These are phyloP conservation scores for Tachycineta bicolor DNA, from an alignment of 2,113 vertebrate species.

Conservation along the genomic window DNA sequence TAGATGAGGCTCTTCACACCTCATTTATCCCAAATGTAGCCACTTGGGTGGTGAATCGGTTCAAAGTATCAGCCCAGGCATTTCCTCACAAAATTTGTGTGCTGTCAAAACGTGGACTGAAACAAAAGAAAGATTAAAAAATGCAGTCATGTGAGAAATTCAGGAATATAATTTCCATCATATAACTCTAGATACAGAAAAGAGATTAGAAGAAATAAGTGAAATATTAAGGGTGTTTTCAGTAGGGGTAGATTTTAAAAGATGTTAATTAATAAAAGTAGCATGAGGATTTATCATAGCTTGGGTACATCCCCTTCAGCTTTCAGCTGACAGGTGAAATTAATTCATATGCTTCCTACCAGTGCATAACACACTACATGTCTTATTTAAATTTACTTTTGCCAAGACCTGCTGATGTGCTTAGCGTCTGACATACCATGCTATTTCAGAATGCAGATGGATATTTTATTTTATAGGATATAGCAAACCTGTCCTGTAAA, in stretches of 20 bases:
- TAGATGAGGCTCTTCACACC: slow-evolving; percentile 93
- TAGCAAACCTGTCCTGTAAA: neutral
- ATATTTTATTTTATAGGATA: slow-evolving; percentile 55
- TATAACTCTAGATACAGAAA: slow-evolving; percentile 15
- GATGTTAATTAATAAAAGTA: slow-evolving; percentile 65
- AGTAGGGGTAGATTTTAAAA: slow-evolving; percentile 31
- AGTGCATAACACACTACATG: slow-evolving; percentile 54
- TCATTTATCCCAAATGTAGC: slow-evolving; percentile 96
- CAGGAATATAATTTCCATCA: slow-evolving; percentile 43
- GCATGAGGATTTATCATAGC: slow-evolving; percentile 40
- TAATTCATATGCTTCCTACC: slow-evolving; percentile 41
- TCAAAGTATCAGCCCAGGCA: slow-evolving; percentile 84
- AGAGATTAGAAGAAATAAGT: slow-evolving; percentile 42
- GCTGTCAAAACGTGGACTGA: slow-evolving; percentile 81
- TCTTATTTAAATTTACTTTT: slow-evolving; percentile 77
- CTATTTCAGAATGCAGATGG: slow-evolving; percentile 46
- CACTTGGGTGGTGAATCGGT: slow-evolving; percentile 93
- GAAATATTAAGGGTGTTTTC: slow-evolving; percentile 20
- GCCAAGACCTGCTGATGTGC: slow-evolving; percentile 16
- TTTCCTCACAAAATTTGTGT: slow-evolving; percentile 81
- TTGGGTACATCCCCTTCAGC: slow-evolving; percentile 29
- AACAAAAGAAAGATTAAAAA: slow-evolving; percentile 71
- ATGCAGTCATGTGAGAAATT: slow-evolving; percentile 51
- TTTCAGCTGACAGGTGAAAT: slow-evolving; percentile 60
- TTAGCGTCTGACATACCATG: slow-evolving; percentile 45